These are phyloP conservation scores for Eurosta solidaginis DNA, from an alignment of 1,140 invertebrate species.

Conservation along the genomic window DNA sequence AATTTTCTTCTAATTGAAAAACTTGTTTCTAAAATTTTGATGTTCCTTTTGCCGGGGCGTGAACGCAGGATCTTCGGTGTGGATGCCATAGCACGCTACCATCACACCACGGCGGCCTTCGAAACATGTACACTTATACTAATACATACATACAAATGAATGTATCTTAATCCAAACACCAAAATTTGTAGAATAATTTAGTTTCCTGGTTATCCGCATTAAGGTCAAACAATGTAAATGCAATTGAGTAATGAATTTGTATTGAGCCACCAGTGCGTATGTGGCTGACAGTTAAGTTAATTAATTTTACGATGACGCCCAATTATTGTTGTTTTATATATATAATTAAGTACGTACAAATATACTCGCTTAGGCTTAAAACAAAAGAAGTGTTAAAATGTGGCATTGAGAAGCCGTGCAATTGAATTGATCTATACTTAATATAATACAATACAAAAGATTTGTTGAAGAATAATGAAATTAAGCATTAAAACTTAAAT, in stretches of 20 bases:
- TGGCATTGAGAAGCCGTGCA: background rate
- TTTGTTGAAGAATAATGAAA: background rate
- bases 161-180: too few species aligned
- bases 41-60: too few species aligned
- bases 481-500: background rate
- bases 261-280: background rate
- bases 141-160: too few species aligned
- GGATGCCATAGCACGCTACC: too few species aligned
- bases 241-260: slow-evolving; percentile 14
- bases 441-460: background rate
- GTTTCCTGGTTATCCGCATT: background rate
- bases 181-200: background rate
- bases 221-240: background rate
- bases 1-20: too few species aligned
- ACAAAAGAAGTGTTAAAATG: background rate
- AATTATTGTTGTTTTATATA: background rate
- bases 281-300: slow-evolving; percentile 1
- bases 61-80: too few species aligned
- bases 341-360: too few species aligned
- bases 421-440: background rate
- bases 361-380: too few species aligned
- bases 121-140: background rate
- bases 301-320: slow-evolving; percentile 7
- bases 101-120: too few species aligned
- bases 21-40: too few species aligned